These are phyloP conservation scores for Gymnarchus niloticus DNA, from an alignment of 2,113 vertebrate species.

Conservation along the genomic window DNA sequence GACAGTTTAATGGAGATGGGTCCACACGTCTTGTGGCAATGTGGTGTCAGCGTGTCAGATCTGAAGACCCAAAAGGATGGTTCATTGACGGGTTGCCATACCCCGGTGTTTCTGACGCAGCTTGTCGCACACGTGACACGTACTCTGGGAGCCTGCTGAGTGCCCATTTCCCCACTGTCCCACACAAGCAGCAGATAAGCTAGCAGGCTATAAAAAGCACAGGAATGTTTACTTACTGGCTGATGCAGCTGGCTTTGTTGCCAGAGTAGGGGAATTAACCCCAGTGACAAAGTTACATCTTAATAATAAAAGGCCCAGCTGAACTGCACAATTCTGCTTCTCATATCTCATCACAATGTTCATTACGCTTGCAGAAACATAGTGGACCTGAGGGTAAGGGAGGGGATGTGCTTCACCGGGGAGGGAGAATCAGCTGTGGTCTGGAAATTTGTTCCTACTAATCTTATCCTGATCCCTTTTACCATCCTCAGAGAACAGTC, in stretches of 20 bases:
- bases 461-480: not conserved
- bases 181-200: not conserved
- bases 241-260: not conserved
- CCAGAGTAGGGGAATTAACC: not conserved
- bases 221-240: not conserved
- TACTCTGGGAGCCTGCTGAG: not conserved
- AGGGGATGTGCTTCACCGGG: not conserved
- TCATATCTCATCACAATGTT: not conserved
- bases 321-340: not conserved
- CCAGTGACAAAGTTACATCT: not conserved
- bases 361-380: not conserved
- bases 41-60: constrained; percentile 44
- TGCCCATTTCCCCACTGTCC: constrained; percentile 24
- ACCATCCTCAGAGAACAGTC: not conserved
- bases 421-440: not conserved
- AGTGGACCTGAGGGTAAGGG: not conserved
- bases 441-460: not conserved
- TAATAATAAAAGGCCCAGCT: not conserved
- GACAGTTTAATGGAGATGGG: constrained; percentile 66
- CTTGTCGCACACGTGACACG: too few relatives aligned
- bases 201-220: not conserved
- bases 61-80: constrained; percentile 45
- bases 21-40: constrained; percentile 66
- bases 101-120: not conserved
- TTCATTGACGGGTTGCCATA: too few relatives aligned